Conservation (phyloP, 1,140 invertebrate genomes). For the Cecropterus lyciades region DNA sequence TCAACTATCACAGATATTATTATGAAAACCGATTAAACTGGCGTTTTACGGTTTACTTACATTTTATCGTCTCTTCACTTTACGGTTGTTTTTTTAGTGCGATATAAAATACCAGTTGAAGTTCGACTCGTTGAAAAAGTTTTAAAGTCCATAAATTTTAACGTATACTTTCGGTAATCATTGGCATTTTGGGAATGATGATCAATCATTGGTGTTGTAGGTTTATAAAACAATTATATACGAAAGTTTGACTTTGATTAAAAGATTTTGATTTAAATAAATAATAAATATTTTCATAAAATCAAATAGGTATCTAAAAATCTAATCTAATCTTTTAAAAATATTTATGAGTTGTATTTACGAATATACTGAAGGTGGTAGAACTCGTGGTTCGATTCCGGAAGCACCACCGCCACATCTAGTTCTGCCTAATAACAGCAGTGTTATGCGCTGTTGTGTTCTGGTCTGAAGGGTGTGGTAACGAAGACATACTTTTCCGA, state of each 20-base stretch:
- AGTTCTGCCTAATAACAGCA: too few species aligned
- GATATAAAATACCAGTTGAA: slow-evolving; percentile 8
- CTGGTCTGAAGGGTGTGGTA: too few species aligned
- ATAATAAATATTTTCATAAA: neutral
- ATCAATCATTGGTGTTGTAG: neutral
- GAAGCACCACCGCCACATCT: too few species aligned
- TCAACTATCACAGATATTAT: neutral
- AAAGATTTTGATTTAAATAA: too few species aligned
- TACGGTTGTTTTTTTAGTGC: neutral
- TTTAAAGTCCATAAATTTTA: slow-evolving; percentile 16
- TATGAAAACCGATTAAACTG: neutral
- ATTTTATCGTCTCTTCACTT: slow-evolving; percentile 19
- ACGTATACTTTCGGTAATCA: slow-evolving; percentile 10
- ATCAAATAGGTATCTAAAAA: too few species aligned
- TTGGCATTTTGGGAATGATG: slow-evolving; percentile 3
- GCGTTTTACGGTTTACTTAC: neutral
- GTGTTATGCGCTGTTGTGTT: too few species aligned
- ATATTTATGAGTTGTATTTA: too few species aligned
- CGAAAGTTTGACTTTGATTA: too few species aligned
- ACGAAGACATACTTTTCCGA: too few species aligned
- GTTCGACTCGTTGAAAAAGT: slow-evolving; percentile 6
- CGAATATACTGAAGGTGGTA: too few species aligned
- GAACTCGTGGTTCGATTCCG: too few species aligned
- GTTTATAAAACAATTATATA: slow-evolving; percentile 3
- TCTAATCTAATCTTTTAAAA: too few species aligned